Conservation (phyloP, 2,888 invertebrate species). For the Cheilosia vulpina region DNA sequence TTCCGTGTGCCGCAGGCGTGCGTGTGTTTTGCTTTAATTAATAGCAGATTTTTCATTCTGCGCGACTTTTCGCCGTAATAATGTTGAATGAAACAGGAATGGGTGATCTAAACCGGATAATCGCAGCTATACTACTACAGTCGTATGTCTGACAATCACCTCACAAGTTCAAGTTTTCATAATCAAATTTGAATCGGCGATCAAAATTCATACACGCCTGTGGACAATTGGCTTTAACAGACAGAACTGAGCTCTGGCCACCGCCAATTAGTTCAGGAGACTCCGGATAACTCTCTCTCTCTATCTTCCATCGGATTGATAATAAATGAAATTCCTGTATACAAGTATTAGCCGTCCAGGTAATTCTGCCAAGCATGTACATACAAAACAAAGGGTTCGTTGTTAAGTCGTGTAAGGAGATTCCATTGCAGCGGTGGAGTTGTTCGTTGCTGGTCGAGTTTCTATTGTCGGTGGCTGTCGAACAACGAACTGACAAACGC, state of each 20-base stretch:
- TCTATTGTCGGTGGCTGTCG: constrained; percentile 14
- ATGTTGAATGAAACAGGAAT: no score
- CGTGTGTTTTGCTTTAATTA: constrained; percentile 65
- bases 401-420: constrained; percentile 16
- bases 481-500: constrained; percentile 29
- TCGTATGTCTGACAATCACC: no score
- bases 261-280: neutral
- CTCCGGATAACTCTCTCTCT: no score
- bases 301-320: constrained; percentile 8
- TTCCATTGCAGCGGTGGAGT: constrained; percentile 40
- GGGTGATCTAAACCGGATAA: no score
- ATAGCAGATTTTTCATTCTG: constrained; percentile 60
- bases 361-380: constrained; percentile 18
- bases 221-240: neutral
- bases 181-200: neutral
- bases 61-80: constrained; percentile 16
- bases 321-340: constrained; percentile 49
- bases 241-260: neutral
- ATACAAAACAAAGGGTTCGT: constrained; percentile 41
- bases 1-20: constrained; percentile 49
- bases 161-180: neutral
- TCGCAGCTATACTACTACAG: no score
- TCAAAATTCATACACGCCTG: neutral
- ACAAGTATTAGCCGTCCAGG: constrained; percentile 45
- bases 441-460: constrained; percentile 52